phyloP scores from a whole-genome alignment of 2,797 vertebrate genomes.

The Rachycentron canadum region DNA sequence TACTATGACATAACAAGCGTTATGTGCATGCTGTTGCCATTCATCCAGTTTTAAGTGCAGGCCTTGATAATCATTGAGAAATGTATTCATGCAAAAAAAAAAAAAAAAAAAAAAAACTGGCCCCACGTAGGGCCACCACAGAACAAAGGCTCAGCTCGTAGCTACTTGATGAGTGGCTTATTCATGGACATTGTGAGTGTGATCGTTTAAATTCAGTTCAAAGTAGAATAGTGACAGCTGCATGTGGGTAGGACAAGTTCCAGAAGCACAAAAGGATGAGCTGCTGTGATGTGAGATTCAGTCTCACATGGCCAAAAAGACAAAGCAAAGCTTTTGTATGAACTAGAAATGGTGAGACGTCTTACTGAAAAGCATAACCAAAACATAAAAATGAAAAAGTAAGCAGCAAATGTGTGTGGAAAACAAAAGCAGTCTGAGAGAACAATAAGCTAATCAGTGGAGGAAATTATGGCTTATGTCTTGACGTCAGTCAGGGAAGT shows the following conservation, averaged over 20 bases:
- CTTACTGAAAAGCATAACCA: conserved; percentile 43
- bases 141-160: conserved; percentile 58
- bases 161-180: conserved; percentile 45
- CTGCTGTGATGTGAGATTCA: conserved; percentile 51
- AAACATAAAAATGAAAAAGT: conserved; percentile 53
- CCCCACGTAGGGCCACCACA: background rate
- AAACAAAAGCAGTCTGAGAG: conserved; percentile 58
- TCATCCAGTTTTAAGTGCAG: conserved; percentile 33
- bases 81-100: conserved; percentile 23
- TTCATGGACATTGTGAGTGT: conserved; percentile 26
- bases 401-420: conserved; percentile 49
- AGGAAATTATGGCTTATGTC: conserved; percentile 76
- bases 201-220: conserved; percentile 55
- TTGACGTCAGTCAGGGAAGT: conserved; percentile 79
- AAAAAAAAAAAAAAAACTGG: conserved; percentile 8
- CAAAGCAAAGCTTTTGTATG: conserved; percentile 38
- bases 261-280: conserved; percentile 55
- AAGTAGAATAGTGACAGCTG: conserved; percentile 59
- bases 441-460: conserved; percentile 80
- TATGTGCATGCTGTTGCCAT: conserved; percentile 19
- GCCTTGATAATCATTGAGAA: conserved; percentile 39
- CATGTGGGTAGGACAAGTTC: conserved; percentile 58
- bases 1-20: conserved; percentile 38
- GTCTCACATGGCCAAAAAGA: conserved; percentile 43
- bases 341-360: conserved; percentile 30